Evolutionary conservation across 2,888 invertebrate species (phyloP), one percentile per base, ranked within the genome.

Genomic region (Orthosia cruda): DNA sequence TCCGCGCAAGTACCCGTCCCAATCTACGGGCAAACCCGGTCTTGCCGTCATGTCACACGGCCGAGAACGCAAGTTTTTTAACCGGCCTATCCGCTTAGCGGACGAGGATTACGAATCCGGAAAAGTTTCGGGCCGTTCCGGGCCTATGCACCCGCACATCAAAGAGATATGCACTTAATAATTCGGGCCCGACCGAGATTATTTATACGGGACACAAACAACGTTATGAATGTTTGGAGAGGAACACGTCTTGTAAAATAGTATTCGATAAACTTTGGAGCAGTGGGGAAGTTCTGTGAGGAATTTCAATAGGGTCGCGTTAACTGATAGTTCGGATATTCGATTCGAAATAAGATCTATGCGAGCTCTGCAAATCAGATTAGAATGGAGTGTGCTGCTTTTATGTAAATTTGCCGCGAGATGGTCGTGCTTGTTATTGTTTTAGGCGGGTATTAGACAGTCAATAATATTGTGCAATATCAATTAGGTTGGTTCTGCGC

Each of bases 231-330:
- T 84, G 73, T 78, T 74, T 61, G 74, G 63, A 65, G 73, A 76
- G 59, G 66, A 71, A 77, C 69, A 86, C 61, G 63, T 64, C 57
- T 74, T 57, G 57, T 83, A 76, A 84, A 79, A 79, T 72, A 76
- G 76, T 77, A 62, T 73, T 71, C 69, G 64, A 81, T 77, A 77
- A 80, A 86, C 64, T 81, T 81, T 65, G 64, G 59, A 63, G 55
- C 62, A 54, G 71, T 64, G 50, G 50, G 18, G 23, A 80, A 71
- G 68, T 67, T 72, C 54, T 16, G 73, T 58, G 16, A 74, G 84
- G 77, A 85, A 85, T 85, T 87, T 77, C 87, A 81, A 85, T 86
- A 84, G 75, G 81, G 73, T 62, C 50, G 80, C 20, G 72, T 68
- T 74, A 72, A 76, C 75, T 72, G 76, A 81, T 82, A 87, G 87